phyloP scores from a whole-genome alignment of 1,140 invertebrate species.

The Aplysia californica region DNA sequence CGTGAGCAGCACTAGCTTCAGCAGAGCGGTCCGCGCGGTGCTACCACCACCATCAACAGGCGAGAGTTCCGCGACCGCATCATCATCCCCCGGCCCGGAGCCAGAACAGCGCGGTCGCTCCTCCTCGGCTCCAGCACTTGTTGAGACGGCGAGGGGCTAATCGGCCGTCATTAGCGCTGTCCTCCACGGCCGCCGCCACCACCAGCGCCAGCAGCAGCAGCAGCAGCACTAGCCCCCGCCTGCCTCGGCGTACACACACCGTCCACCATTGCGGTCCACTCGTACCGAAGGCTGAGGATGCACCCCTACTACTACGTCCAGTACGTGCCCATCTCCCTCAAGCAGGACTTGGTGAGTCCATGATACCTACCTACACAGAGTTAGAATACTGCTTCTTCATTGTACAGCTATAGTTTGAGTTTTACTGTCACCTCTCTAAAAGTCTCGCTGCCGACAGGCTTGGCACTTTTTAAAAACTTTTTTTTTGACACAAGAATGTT shows the following conservation, averaged over 20 bases:
- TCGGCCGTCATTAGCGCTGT: constrained; percentile 29
- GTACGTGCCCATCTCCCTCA: constrained; percentile 53
- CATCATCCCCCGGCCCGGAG: background rate
- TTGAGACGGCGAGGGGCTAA: constrained; percentile 30
- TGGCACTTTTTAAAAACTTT: too few species aligned
- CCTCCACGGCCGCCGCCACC: constrained; percentile 18
- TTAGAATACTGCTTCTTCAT: too few species aligned
- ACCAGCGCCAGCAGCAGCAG: too few species aligned
- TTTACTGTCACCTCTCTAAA: too few species aligned
- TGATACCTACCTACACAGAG: too few species aligned
- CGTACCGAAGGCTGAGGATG: constrained; percentile 50
- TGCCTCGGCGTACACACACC: too few species aligned
- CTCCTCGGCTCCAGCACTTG: constrained; percentile 28
- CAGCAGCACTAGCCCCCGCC: too few species aligned
- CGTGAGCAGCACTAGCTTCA: background rate
- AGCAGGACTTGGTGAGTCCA: constrained; percentile 50
- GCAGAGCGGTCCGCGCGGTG: background rate
- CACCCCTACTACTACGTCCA: constrained; percentile 61
- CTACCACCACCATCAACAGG: constrained; percentile 9
- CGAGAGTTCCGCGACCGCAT: background rate
- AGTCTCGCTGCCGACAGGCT: too few species aligned
- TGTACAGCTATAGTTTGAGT: too few species aligned
- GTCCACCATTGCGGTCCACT: constrained; percentile 40
- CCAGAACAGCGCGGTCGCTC: too few species aligned
- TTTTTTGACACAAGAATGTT: too few species aligned